Percentiles rank a stretch among this genome's conserved stretches.
These are phyloP conservation scores for Petroica traversi DNA, from an alignment of 2,113 vertebrate species.

Conservation along the genomic window DNA sequence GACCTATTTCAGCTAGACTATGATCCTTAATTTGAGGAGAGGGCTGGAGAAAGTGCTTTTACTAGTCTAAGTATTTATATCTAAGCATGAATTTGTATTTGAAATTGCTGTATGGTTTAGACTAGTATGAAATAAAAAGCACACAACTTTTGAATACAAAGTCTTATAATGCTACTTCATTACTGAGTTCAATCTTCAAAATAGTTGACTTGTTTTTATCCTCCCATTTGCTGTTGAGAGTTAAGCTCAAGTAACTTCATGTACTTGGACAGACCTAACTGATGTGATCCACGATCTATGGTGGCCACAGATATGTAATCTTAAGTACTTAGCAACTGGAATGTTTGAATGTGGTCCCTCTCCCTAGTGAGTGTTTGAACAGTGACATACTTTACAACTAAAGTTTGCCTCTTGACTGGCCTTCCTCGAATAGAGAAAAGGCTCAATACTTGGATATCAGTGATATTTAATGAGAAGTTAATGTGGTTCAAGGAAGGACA, in stretches of 20 bases:
- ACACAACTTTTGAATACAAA: not conserved
- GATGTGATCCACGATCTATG: not conserved
- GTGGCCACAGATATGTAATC: not conserved
- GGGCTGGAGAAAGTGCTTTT: not conserved
- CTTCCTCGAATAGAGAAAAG: not conserved
- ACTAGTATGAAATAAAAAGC: not conserved
- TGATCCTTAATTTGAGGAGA: not conserved
- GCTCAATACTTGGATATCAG: not conserved
- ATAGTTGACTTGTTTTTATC: not conserved
- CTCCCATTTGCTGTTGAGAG: not conserved
- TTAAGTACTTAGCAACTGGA: not conserved
- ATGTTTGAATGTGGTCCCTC: not conserved
- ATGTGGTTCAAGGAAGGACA: not conserved
- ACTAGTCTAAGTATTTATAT: not conserved
- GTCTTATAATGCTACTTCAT: not conserved
- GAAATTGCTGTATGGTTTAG: not conserved
- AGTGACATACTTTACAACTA: not conserved
- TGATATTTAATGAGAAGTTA: not conserved
- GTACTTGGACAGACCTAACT: not conserved
- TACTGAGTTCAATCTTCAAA: not conserved
- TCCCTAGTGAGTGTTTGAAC: not conserved
- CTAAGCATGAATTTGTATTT: not conserved
- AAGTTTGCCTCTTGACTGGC: not conserved
- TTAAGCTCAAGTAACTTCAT: not conserved
- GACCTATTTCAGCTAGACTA: not conserved